phyloP scores from a whole-genome alignment of 2,888 invertebrate genomes.

The Chrysolina oricalcia region DNA sequence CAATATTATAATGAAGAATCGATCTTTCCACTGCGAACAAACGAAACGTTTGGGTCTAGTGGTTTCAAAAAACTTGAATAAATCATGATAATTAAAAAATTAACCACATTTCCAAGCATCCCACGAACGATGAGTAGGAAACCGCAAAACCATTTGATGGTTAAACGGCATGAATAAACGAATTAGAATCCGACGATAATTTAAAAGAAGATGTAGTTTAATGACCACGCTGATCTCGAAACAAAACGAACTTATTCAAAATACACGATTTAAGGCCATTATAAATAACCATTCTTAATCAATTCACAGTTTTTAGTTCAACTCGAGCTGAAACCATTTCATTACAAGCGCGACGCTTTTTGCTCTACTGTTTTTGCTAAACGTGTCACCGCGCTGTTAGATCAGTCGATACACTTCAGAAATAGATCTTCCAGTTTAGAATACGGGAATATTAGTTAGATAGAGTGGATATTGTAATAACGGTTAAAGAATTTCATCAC shows the following conservation, averaged over 20 bases:
- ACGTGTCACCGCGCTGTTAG: neutral
- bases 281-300: conserved; percentile 30
- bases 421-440: neutral
- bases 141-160: conserved; percentile 60
- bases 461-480: too few species aligned
- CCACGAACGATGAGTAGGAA: conserved; percentile 38
- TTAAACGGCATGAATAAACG: conserved; percentile 61
- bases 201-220: conserved; percentile 31
- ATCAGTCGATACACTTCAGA: neutral
- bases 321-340: neutral
- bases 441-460: too few species aligned
- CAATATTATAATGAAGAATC: conserved; percentile 38
- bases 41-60: conserved; percentile 35
- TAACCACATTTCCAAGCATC: conserved; percentile 39
- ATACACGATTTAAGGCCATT: conserved; percentile 54
- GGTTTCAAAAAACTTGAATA: conserved; percentile 34
- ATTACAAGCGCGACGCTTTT: neutral
- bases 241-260: conserved; percentile 60
- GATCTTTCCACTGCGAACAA: conserved; percentile 28
- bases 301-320: conserved; percentile 8
- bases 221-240: conserved; percentile 54
- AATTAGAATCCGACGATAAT: conserved; percentile 41
- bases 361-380: neutral
- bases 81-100: conserved; percentile 42
- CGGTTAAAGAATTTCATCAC: too few species aligned